Evolutionary conservation across 1,140 invertebrate genomes (phyloP), one percentile per base, ranked within the genome.

Genomic region (Akabosia matsudoensis): DNA sequence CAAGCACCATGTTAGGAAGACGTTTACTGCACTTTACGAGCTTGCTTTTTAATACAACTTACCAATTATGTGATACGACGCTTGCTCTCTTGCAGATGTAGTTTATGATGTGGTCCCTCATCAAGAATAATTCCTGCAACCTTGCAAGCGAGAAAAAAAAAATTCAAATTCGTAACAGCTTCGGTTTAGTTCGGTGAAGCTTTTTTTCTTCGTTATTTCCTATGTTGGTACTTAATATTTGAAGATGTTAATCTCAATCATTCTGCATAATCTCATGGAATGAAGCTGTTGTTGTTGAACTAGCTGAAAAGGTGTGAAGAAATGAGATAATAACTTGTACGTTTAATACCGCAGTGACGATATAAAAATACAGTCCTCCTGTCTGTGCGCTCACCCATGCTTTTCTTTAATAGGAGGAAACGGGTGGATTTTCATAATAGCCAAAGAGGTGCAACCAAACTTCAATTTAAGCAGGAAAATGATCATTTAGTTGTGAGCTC

Each of bases 1-100:
- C 54, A 16, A 24, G 13, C n/a, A 22, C 54, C 54, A 56, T 56
- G 54, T 56, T 56, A 56, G 54, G 54, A 22, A 56, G 54, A 56
- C 54, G 22, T 56, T 56, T 56, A 56, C 54, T 56, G 54, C 22
- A 16, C 54, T 56, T 56, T 56, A 56, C 54, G 54, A 56, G 37
- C 37, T 45, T 45, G 37, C 37, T 45, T 45, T n/a, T 45, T 56
- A 22, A 56, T 56, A 13, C 54, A 4, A 22, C 54, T 56, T 22
- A 10, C 54, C 54, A 56, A 56, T 56, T 56, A 56, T 22, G 37
- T 45, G 37, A 18, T 45, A 45, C 54, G 3, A 7, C n/a, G n/a
- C n/a, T n/a, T n/a, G n/a, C n/a, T n/a, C n/a, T n/a, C n/a, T n/a
- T 56, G 54, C 13, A 13, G 10, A 22, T 56, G 54, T 45, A 45